Evolutionary conservation across 2,797 vertebrate genomes (phyloP).

Genomic region (Babyrousa celebensis): DNA sequence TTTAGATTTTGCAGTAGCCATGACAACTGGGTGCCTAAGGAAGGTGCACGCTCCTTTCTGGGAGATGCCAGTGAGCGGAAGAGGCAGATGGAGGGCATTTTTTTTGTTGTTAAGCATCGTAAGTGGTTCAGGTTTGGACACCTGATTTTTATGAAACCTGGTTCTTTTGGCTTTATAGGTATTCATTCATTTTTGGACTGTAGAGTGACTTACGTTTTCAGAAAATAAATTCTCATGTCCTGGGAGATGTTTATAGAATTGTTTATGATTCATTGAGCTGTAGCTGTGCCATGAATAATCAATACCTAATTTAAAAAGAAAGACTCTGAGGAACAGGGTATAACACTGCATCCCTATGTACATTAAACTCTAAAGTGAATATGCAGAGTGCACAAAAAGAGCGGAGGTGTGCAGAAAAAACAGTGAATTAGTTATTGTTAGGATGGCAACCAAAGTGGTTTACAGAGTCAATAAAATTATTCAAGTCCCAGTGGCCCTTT

Average conservation of each 20-base stretch:
- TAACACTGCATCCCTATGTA: neutral
- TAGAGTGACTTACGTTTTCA: neutral
- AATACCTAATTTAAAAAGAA: neutral
- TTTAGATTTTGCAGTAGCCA: neutral
- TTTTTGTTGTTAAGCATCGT: neutral
- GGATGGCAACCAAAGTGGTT: neutral
- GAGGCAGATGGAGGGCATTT: neutral
- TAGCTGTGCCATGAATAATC: neutral
- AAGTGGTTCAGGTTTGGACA: neutral
- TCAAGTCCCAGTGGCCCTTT: neutral
- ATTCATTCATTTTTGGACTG: neutral
- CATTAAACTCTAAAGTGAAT: neutral
- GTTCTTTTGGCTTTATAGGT: neutral
- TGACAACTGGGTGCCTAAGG: neutral
- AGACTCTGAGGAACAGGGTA: neutral
- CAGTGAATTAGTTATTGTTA: neutral
- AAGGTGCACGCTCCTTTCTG: neutral
- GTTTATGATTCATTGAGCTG: neutral
- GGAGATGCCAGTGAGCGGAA: neutral
- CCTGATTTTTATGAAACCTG: neutral
- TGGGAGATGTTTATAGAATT: neutral
- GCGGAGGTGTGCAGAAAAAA: neutral
- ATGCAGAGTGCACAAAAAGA: neutral
- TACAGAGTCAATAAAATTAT: neutral
- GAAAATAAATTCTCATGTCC: constrained; percentile 16